phyloP scores from a whole-genome alignment of 1,140 invertebrate genomes.

The Ips nitidus region DNA sequence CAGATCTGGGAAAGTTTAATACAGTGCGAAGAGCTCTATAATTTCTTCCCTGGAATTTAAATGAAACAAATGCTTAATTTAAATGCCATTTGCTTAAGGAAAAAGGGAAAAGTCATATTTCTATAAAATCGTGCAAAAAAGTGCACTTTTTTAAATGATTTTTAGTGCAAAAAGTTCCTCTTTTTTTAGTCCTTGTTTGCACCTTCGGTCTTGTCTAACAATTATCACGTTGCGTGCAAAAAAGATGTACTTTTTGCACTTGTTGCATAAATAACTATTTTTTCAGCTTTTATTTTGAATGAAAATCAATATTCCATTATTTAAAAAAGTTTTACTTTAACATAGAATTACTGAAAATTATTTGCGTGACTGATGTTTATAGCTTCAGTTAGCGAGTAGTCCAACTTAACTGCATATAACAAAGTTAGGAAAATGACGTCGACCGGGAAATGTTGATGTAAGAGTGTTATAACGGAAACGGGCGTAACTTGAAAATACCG shows the following conservation, averaged over 20 bases:
- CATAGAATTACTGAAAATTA: background rate
- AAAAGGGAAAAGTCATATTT: no score
- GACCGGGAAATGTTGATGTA: background rate
- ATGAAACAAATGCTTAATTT: no score
- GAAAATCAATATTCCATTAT: background rate
- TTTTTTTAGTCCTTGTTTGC: background rate
- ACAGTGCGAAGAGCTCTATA: no score
- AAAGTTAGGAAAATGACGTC: background rate
- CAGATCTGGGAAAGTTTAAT: no score
- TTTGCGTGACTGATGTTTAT: background rate
- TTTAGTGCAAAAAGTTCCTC: background rate
- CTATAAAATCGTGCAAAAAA: no score
- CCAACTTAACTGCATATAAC: background rate
- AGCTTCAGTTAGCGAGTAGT: background rate
- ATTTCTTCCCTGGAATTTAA: no score
- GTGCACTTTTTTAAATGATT: background rate
- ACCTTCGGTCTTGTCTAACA: no score
- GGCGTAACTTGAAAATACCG: slow-evolving; percentile 3
- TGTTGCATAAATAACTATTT: no score
- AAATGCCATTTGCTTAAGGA: no score
- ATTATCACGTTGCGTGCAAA: no score
- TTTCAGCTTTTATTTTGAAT: background rate
- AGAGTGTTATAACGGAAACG: background rate
- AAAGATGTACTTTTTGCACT: background rate
- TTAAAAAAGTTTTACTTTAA: background rate